Base-by-base conservation (phyloP, 2,797 vertebrate genomes). In the Pitangus sulphuratus region DNA sequence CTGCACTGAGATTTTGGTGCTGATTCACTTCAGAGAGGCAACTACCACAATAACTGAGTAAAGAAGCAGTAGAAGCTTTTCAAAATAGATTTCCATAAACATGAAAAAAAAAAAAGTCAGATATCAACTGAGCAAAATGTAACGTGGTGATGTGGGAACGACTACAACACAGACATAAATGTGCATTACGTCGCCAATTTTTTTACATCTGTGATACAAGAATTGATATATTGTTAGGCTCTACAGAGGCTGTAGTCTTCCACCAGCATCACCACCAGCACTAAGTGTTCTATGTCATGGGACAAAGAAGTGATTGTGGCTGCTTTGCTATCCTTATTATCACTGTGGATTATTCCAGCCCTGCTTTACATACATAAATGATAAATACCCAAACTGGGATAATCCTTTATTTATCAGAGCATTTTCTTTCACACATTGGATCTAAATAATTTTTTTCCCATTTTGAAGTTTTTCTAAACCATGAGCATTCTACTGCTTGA, bases 31-130 rank as follows among this genome's bases (percentile, higher is more conserved):
- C 77, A 84, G 66, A 31, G 45, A 91, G 25, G 44, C 54, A 90
- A 92, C 24, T 25, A 16, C 48, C 51, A 65, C 20, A 88, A 71
- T 62, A 84, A 93, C 4, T 71, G 39, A 84, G 47, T 44, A 83
- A 86, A 88, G 85, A 93, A 72, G 76, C 60, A 69, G 45, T 62
- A 39, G 25, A 81, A 53, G 53, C 47, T 77, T 81, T 79, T 85
- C 70, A 74, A 91, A 95, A 86, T 40, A 83, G 75, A 76, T 76
- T 95, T 88, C 68, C 65, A 69, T 79, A 87, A 84, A 33, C 30
- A 66, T 47, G 44, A 45, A 35, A 51, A 45, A 33, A 45, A 33
- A 33, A 45, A n/a, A 62, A 24, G 42, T 24, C n/a, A 74, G 53
- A 64, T 12, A 62, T 28, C 0, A 1, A 20, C 14, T 35, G 25